Percentiles rank a stretch among this genome's conserved stretches.
Conservation (phyloP, 2,113 vertebrate genomes). For the Heterochromis multidens region DNA sequence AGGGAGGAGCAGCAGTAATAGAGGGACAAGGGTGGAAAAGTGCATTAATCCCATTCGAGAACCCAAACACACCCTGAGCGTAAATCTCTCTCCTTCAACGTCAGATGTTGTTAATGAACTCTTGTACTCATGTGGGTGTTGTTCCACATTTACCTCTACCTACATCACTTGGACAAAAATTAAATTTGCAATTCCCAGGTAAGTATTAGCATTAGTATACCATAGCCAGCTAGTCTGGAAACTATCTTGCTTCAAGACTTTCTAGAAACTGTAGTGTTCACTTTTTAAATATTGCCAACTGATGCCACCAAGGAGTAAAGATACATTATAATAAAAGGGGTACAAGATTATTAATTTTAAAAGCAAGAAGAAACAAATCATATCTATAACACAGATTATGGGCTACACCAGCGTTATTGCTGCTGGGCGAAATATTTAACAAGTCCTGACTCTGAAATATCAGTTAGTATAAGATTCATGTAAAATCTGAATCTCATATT, state of each 20-base stretch:
- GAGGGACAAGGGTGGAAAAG: conserved; percentile 61
- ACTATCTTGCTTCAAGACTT: fast-evolving
- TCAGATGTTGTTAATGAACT: neutral
- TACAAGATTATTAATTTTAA: neutral
- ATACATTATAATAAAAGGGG: neutral
- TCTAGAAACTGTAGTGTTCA: neutral
- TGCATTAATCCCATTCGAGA: conserved; percentile 43
- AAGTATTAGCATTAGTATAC: neutral
- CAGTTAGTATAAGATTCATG: neutral
- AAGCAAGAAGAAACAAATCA: neutral
- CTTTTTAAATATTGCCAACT: neutral
- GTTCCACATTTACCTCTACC: neutral
- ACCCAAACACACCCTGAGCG: conserved; percentile 10
- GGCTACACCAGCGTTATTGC: neutral
- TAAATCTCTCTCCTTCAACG: conserved; percentile 14
- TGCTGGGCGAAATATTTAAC: neutral
- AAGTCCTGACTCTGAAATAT: neutral
- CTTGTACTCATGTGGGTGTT: neutral
- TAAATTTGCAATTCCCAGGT: neutral
- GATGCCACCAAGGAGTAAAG: neutral
- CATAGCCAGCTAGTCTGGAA: neutral
- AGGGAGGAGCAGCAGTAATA: conserved; percentile 53
- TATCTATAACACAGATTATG: neutral
- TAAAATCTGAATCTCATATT: too few relatives aligned
- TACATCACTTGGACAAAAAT: neutral